Evolutionary conservation across 2,797 vertebrate species (phyloP), one percentile per base, ranked within the genome.

Genomic region (Gorsachius magnificus): DNA sequence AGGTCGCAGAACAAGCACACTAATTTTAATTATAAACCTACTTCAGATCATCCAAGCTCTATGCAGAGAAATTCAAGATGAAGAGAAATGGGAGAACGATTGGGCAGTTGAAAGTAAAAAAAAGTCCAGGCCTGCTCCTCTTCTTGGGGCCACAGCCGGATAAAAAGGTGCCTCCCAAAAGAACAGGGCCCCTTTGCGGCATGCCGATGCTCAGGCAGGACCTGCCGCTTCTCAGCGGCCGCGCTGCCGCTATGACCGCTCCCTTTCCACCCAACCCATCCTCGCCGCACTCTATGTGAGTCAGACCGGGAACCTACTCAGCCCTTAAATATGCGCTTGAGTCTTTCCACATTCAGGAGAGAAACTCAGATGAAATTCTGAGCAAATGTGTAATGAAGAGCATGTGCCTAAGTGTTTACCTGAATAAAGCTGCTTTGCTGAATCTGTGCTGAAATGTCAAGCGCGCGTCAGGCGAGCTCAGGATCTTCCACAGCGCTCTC

Each of bases 351-450:
- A 89, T 69, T 85, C 87, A 92, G 71, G 61, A 87, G 79, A 91
- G 54, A 89, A 90, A 64, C 68, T 60, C 64, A 11, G 50, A 89
- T 43, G 48, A 60, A 95, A 87, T 83, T 77, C 81, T 88, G 70
- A 89, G 61, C 46, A 69, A 87, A 65, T 15, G 18, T 46, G 58
- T 86, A 90, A 91, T 22, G 58, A 95, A 91, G 81, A 88, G 87
- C 71, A 83, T 41, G 81, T 69, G 75, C 83, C 71, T 60, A 78
- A 92, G 35, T 61, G 78, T 95, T 95, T 92, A 95, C 92, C 96
- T 95, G 81, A 89, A 86, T 48, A 72, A 92, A 95, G 54, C 84
- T 46, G 46, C 60, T 61, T 68, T 92, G 68, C 84, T 41, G 81
- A 92, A 76, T 89, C 83, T 51, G 53, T 64, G 78, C 51, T 57